A percentile compares a stretch with the other conserved stretches of the same genome.
Conservation (phyloP, 92 coral and sea anemone species). For the Zoanthus solanderi region DNA sequence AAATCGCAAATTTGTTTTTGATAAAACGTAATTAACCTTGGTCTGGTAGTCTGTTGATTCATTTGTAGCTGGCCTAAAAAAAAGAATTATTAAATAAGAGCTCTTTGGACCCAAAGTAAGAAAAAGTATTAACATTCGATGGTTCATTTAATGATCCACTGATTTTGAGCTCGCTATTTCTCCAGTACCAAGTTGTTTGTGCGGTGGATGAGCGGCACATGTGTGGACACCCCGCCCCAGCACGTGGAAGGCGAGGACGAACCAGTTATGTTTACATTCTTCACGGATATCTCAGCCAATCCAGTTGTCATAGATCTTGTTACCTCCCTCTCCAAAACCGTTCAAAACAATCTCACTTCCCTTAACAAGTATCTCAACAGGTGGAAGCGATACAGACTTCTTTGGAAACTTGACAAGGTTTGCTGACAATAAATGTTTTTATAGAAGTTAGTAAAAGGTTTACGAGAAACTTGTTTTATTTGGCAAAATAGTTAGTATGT, state of each 20-base stretch:
- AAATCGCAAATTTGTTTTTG: no score
- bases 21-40: no score
- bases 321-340: conserved; percentile 85
- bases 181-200: conserved; percentile 92
- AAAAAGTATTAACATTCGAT: no score
- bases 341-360: conserved; percentile 87
- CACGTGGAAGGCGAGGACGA: conserved; percentile 99
- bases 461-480: no score
- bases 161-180: not conserved
- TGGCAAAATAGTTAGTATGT: no score
- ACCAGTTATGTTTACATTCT: conserved; percentile 97
- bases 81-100: no score
- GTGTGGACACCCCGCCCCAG: conserved; percentile 98
- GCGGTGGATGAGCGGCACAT: conserved; percentile 99
- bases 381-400: conserved; percentile 93
- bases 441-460: no score
- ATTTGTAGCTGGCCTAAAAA: no score
- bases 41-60: no score
- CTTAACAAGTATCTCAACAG: conserved; percentile 93
- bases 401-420: conserved; percentile 99
- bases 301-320: conserved; percentile 92
- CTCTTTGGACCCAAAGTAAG: no score
- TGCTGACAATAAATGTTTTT: not conserved
- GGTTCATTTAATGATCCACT: not conserved
- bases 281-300: conserved; percentile 93